These are phyloP conservation scores for Meles meles DNA, from an alignment of 2,113 vertebrate genomes.

Conservation along the genomic window DNA sequence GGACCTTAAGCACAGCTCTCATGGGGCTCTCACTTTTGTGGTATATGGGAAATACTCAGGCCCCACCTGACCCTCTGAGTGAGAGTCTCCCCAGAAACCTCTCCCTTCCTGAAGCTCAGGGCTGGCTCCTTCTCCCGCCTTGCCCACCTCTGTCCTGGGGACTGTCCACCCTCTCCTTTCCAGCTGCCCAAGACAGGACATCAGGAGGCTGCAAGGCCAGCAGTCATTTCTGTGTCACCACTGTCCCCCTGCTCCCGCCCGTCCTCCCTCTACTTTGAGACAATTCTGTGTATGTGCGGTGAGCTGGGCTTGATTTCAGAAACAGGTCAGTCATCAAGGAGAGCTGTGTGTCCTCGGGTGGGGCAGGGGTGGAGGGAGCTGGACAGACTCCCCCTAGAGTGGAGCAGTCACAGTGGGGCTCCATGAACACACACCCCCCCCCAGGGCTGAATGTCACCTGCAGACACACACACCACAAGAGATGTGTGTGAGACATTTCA, in stretches of 20 bases:
- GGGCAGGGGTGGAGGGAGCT: neutral
- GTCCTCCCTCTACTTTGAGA: neutral
- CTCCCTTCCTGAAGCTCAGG: neutral
- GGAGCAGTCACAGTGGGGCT: neutral
- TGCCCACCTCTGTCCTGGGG: rapidly evolving
- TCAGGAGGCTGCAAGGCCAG: neutral
- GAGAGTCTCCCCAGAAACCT: neutral
- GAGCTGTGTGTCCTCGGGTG: neutral
- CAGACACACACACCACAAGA: no score
- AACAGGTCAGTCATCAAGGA: neutral
- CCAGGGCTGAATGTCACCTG: rapidly evolving
- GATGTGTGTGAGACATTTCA: neutral
- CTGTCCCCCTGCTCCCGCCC: no score
- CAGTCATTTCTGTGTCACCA: neutral
- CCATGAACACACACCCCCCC: neutral
- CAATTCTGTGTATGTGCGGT: neutral
- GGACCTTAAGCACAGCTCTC: neutral
- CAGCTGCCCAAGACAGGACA: neutral
- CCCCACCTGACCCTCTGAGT: neutral
- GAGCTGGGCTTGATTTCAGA: neutral
- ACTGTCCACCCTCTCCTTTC: neutral
- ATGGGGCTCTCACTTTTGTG: neutral
- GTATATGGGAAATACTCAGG: neutral
- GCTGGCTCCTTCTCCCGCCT: no score
- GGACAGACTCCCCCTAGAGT: neutral